phyloP scores from a whole-genome alignment of 2,113 vertebrate genomes.

The Centropus bengalensis region DNA sequence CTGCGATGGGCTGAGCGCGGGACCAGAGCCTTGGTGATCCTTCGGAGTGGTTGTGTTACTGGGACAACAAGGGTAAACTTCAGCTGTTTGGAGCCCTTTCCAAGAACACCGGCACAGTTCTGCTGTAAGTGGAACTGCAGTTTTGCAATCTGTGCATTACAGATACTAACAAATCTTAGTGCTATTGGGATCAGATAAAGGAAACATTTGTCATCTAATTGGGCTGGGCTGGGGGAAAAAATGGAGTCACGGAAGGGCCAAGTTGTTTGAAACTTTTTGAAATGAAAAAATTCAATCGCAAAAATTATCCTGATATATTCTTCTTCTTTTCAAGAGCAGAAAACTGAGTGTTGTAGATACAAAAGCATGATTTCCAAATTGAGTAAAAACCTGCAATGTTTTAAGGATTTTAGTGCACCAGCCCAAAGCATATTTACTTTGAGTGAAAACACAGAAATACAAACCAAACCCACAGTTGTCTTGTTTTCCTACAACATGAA shows the following conservation, averaged over 20 bases:
- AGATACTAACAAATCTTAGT: neutral
- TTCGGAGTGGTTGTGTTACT: neutral
- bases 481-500: neutral
- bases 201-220: neutral
- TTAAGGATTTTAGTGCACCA: neutral
- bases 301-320: neutral
- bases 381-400: neutral
- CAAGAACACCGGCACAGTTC: neutral
- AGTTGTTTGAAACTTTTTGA: neutral
- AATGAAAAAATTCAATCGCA: neutral
- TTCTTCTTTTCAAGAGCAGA: neutral
- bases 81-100: constrained; percentile 1
- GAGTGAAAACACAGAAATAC: neutral
- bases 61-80: constrained; percentile 27
- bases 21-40: neutral
- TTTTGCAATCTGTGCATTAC: neutral
- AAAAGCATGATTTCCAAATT: neutral
- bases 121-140: neutral
- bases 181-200: neutral
- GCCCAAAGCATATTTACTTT: neutral
- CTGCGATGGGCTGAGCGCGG: neutral
- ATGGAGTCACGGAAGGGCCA: neutral
- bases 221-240: neutral
- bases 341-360: neutral
- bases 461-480: neutral